These are phyloP conservation scores for Microvelia longipes DNA, from an alignment of 1,140 invertebrate species.

Conservation along the genomic window DNA sequence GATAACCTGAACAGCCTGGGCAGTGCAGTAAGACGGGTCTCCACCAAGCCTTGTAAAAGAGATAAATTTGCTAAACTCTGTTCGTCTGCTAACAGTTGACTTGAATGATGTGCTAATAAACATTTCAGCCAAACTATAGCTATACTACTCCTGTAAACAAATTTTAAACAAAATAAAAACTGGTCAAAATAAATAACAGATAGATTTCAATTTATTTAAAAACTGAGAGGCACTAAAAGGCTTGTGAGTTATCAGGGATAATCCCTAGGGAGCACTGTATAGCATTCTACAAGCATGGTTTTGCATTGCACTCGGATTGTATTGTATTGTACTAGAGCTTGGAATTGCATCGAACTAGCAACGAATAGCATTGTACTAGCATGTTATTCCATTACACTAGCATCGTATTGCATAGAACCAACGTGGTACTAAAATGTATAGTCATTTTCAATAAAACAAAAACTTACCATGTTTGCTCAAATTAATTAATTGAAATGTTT, in stretches of 20 bases:
- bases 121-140: constrained; percentile 8
- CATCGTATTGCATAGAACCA: too few relatives aligned
- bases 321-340: too few relatives aligned
- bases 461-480: too few relatives aligned
- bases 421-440: too few relatives aligned
- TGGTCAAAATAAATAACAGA: neutral
- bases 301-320: too few relatives aligned
- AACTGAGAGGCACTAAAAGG: neutral
- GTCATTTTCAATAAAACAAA: too few relatives aligned
- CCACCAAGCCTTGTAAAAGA: constrained; percentile 1
- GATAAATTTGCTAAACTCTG: neutral
- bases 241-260: neutral
- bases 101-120: constrained; percentile 5
- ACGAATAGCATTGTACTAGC: too few relatives aligned
- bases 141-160: constrained; percentile 2
- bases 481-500: too few relatives aligned
- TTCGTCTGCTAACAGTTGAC: constrained; percentile 4
- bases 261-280: neutral
- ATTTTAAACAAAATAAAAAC: neutral
- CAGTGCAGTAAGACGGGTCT: constrained; percentile 3
- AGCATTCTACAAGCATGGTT: neutral
- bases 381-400: too few relatives aligned
- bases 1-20: constrained; percentile 1
- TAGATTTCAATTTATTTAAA: neutral
- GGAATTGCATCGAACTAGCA: too few relatives aligned